Evolutionary conservation across 2,113 vertebrate genomes (phyloP), one percentile per base, ranked within the genome.

Genomic region (Misgurnus mizolepis): DNA sequence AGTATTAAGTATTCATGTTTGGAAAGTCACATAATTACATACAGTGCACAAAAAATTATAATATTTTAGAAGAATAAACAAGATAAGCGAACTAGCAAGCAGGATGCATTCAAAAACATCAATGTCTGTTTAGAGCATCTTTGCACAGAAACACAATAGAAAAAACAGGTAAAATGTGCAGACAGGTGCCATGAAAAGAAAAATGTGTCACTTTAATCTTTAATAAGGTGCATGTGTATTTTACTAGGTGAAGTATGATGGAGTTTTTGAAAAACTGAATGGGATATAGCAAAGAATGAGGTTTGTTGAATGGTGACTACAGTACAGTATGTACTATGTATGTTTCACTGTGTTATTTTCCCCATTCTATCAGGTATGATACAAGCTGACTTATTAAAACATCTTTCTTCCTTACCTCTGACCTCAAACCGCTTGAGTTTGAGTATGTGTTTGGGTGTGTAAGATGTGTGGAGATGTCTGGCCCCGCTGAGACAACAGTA

Each of bases 401-500:
- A 70, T 74, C 71, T 74, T 41, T 40, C 27, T 18, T 61, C 34
- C 27, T 40, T 43, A 60, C 34, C 70, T 55, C 70, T 60, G 40
- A 74, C 39, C 71, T 18, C n/a, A 61, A 22, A 40, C 66, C 22
- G 69, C 53, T 14, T 14, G 18, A 66, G 62, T 41, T 39, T 47
- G 34, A n/a, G 47, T 15, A 18, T 6, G 27, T 66, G 74, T n/a
- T 0, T 18, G n/a, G 67, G 39, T 67, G 50, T 39, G 5, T 67
- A 10, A 34, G 50, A 45, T 22, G 55, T 62, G 58, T 15, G 50
- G 41, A 76, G 65, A 64, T 66, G 72, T 45, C 49, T 11, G 50
- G 55, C 68, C 22, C 79, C 62, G 47, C 34, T 11, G 70, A 80
- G 65, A 72, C 68, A 55, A 45, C 74, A 50, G 34, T 55, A 64